Base-by-base conservation (phyloP, 2,888 invertebrate species). In the Pachliopta kotzebuea region DNA sequence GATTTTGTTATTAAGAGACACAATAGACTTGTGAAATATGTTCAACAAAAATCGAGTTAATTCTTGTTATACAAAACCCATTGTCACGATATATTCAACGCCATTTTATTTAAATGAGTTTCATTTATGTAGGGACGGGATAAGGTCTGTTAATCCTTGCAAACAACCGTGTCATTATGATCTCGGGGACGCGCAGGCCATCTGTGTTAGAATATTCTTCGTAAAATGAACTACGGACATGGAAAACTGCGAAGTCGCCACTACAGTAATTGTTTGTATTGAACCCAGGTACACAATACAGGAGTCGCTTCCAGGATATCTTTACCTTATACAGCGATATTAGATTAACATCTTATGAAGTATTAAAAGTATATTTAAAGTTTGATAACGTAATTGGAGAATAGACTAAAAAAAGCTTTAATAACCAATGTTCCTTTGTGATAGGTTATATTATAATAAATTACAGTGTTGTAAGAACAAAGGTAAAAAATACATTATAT, bases 101-200 rank as follows among this genome's bases (percentile, higher is more conserved):
- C 26, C 63, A 58, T 63, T 63, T 21, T 21, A 63, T 57, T 58
- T 63, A 58, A 58, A 63, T 63, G 53, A 58, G 53, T 63, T 63
- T 53, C 26, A 54, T 63, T 58, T 58, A 54, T 18, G 57, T 45
- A 26, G 49, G 58, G 49, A 63, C 59, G 29, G 60, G 65, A 52
- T 52, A 50, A 14, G 65, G n/a, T 9, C 26, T 14, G 60, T 56
- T 65, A 56, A 65, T 65, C 45, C 60, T 18, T 20, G 26, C 42
- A 56, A 57, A 60, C 60, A 65, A 56, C 50, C 42, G 24, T 53
- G 57, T 37, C 42, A 58, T 63, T 57, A 58, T 14, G 42, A 42
- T 57, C 52, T 52, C 21, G 42, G 42, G n/a, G 49, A 52, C 11
- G 29, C 59, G 20, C 37, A 54, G 49, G 26, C 42, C 52, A 37